Conservation (phyloP, 2,888 invertebrate genomes). For the Rhogogaster chlorosoma region DNA sequence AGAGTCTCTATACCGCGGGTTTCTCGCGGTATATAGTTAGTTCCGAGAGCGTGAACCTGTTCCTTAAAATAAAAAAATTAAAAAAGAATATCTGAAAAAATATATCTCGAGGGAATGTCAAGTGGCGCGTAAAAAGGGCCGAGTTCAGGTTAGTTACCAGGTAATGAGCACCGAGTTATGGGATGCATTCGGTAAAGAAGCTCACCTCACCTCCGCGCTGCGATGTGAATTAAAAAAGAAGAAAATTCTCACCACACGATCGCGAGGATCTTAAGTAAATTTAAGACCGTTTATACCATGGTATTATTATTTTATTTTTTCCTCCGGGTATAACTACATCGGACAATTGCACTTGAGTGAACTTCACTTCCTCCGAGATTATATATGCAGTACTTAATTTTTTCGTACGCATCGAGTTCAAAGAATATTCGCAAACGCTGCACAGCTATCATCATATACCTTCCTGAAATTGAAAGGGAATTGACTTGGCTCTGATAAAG, state of each 20-base stretch:
- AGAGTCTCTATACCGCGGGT: not conserved
- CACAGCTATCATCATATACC: not conserved
- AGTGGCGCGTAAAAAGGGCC: constrained; percentile 50
- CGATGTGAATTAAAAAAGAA: constrained; percentile 22
- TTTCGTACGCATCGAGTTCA: not conserved
- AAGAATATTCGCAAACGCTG: not conserved
- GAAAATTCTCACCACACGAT: constrained; percentile 37
- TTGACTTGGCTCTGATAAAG: not conserved
- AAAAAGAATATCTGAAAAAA: not conserved
- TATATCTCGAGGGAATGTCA: constrained; percentile 47
- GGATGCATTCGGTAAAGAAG: constrained; percentile 48
- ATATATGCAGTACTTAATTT: not conserved
- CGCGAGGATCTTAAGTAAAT: constrained; percentile 24
- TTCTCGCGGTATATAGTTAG: constrained; percentile 23
- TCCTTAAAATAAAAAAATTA: constrained; percentile 20
- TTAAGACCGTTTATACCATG: not conserved
- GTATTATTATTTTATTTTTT: not conserved
- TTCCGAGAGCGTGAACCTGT: constrained; percentile 50
- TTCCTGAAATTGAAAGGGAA: constrained; percentile 3
- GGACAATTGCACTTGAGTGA: not conserved
- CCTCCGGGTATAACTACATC: not conserved
- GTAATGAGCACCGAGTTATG: constrained; percentile 50
- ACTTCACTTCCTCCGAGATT: not conserved
- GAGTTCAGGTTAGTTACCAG: constrained; percentile 49
- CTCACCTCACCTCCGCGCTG: constrained; percentile 22